These are phyloP conservation scores for Microchrysa polita DNA, from an alignment of 2,888 invertebrate species.

Conservation along the genomic window DNA sequence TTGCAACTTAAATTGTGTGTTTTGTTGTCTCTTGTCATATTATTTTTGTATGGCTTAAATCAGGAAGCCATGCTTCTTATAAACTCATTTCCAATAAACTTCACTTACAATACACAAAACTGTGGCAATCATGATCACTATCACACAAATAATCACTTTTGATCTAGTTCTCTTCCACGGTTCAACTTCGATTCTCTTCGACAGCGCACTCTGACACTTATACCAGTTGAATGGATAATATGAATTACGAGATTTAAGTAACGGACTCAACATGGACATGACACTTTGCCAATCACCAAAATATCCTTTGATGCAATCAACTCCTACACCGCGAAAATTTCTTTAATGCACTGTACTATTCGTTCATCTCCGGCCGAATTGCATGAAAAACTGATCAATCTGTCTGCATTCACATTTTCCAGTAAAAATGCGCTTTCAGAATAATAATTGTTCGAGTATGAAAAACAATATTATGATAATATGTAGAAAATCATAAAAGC, in stretches of 20 bases:
- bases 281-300: conserved; percentile 1
- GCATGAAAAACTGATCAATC: background rate
- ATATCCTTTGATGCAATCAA: background rate
- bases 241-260: conserved; percentile 24
- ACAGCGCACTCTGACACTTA: conserved; percentile 37
- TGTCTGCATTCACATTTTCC: background rate
- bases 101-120: conserved; percentile 9
- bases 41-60: no score
- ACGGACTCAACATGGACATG: conserved; percentile 35
- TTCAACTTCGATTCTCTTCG: background rate
- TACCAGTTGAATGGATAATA: conserved; percentile 44
- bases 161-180: background rate
- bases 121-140: conserved; percentile 9
- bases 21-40: no score
- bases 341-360: background rate
- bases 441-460: background rate
- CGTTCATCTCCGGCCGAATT: background rate
- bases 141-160: background rate
- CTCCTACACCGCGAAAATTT: background rate
- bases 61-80: no score
- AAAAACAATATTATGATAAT: background rate
- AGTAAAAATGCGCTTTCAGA: background rate
- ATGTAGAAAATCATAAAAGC: conserved; percentile 29
- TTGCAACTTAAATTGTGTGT: no score
- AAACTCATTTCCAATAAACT: no score